These are phyloP conservation scores for Cephus sareptanus DNA, from an alignment of 2,888 invertebrate genomes.

Conservation along the genomic window DNA sequence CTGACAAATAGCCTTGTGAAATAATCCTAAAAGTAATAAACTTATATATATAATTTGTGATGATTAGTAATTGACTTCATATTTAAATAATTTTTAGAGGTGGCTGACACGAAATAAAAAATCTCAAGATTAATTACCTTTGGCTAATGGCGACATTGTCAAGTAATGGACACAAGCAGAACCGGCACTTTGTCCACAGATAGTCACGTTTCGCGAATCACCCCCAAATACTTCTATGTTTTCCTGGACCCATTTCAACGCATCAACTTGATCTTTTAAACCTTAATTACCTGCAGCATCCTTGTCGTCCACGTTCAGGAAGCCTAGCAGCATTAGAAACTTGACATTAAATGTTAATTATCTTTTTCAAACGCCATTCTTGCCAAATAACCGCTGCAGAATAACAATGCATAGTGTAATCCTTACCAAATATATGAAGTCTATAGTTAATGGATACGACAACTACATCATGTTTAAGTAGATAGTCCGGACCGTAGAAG, in stretches of 20 bases:
- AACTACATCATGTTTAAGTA: conserved; percentile 39
- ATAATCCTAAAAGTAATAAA: conserved; percentile 42
- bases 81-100: neutral
- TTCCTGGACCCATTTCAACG: conserved; percentile 49
- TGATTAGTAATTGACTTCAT: neutral
- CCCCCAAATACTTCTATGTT: conserved; percentile 52
- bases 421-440: conserved; percentile 42
- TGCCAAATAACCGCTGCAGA: conserved; percentile 30
- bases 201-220: conserved; percentile 49
- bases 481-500: conserved; percentile 35
- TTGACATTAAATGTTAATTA: neutral
- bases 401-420: neutral
- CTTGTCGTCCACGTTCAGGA: conserved; percentile 35
- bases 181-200: conserved; percentile 51
- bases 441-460: conserved; percentile 42
- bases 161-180: conserved; percentile 28
- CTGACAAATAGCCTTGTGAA: conserved; percentile 54
- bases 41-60: neutral
- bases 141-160: conserved; percentile 29
- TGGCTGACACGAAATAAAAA: neutral
- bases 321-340: conserved; percentile 21
- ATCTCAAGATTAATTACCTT: conserved; percentile 24
- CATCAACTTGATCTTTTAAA: conserved; percentile 49
- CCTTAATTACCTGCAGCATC: conserved; percentile 53
- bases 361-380: neutral